Evolutionary conservation across 2,797 vertebrate species (phyloP), one percentile per base, ranked within the genome.

Genomic region (Tamandua tetradactyla): DNA sequence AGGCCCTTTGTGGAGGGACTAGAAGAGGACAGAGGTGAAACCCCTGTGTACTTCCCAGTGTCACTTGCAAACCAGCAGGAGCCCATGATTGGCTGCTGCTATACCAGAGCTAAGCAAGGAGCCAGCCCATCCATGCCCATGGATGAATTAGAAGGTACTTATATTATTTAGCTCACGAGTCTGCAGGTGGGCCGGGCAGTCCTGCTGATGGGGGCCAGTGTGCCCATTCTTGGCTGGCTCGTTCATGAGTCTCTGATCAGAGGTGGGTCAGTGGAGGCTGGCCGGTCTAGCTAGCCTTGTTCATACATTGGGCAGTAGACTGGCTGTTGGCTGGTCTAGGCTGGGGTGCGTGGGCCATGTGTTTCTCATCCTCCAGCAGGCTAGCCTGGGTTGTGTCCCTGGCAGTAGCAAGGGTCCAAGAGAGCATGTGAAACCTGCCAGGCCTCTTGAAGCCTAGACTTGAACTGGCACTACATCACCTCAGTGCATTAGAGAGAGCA

Each of bases 381-480:
- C 52, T 20, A 27, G n/a, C 49, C 35, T 12, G 12, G 18, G 42
- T 14, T 76, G 23, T 30, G 13, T 32, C 68, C 17, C 0, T 4
- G n/a, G n/a, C 49, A 2, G 3, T 42, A 3, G 15, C 4, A 44
- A n/a, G n/a, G 49, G 25, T 32, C 57, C 27, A 8, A 27, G 68
- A 15, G 30, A 69, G n/a, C 23, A 13, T 22, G 18, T 8, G 3
- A 32, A 66, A 68, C 47, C 78, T 8, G 10, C 3, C 20, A 7
- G 74, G 57, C 47, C 11, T 71, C 32, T 2, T 8, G 18, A 37
- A 35, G 11, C 64, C 40, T 35, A 25, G 52, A n/a, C 44, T 49
- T 40, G 42, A 23, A 18, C 22, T 13, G 10, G 17, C 30, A 14
- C 3, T 2, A 23, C 0, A 49, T 72, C 3, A 0, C 32, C 20